Evolutionary conservation across 53 echinoderm and acorn worm species (phyloP).

Genomic region (Zoroaster sp.): DNA sequence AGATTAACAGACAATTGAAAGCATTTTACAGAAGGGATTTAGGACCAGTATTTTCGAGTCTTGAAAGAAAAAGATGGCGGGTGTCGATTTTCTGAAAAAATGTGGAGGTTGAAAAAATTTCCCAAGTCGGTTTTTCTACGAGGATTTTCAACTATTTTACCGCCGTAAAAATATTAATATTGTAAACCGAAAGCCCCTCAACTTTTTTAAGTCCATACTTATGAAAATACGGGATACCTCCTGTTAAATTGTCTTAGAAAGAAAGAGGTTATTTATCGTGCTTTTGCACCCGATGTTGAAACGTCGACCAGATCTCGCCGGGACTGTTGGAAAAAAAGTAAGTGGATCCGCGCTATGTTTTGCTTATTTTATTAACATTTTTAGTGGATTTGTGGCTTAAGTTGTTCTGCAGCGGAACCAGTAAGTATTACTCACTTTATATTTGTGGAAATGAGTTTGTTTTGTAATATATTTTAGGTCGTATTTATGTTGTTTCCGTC

Average conservation of each 20-base stretch:
- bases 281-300: background rate
- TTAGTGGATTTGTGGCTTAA: background rate
- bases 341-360: constrained; percentile 26
- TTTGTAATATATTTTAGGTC: background rate
- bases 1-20: background rate
- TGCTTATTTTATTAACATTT: background rate
- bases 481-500: background rate
- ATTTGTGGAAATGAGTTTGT: background rate
- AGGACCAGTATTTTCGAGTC: background rate
- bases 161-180: background rate
- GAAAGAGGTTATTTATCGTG: background rate
- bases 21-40: background rate
- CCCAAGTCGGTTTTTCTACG: background rate
- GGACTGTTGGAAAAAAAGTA: constrained; percentile 39
- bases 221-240: background rate
- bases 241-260: background rate
- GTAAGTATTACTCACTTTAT: constrained; percentile 1
- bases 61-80: constrained; percentile 36
- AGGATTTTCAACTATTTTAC: background rate
- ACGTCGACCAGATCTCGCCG: constrained; percentile 12
- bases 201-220: background rate
- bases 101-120: background rate
- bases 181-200: background rate
- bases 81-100: constrained; percentile 4
- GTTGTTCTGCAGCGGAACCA: background rate